Base-by-base conservation (phyloP, 2,888 invertebrate species). In the Lampropteryx suffumata region DNA sequence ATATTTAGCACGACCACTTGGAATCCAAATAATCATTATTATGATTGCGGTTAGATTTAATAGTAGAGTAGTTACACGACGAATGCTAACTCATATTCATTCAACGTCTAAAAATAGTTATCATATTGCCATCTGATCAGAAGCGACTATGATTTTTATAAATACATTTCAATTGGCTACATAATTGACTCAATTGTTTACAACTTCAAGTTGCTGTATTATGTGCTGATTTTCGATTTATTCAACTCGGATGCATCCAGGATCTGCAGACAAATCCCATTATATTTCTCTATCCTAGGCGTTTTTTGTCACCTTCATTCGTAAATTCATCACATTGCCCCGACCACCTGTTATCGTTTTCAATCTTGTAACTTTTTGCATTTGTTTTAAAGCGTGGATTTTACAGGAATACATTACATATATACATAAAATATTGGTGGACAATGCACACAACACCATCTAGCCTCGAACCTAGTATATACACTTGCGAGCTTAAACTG, bases 221-320 rank as follows among this genome's bases (percentile, higher is more conserved):
- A 17, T 2, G 4, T 17, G 4, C 17, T 30, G n/a, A 26, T 13
- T 53, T n/a, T n/a, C n/a, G n/a, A 53, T 57, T 43, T 32, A 43
- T 40, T 32, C 13, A 40, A 48, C 37, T 32, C 47, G 30, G 47
- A 48, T 47, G 39, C 32, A 54, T 49, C 49, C 39, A 42, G 41
- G 6, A 2, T 57, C 52, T 57, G 46, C 51, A 48, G 42, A 54
- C 43, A 54, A 58, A 59, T 47, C 49, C 34, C 17, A 41, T 53
- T 61, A 39, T 46, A 44, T 46, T 51, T 56, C 46, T 52, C 39
- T 51, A 30, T 29, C 42, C 52, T 50, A 52, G n/a, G n/a, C 42
- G 43, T 50, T 58, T 58, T 61, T 59, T 58, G 51, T 56, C 37
- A 45, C 34, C 47, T 50, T 57, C 33, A 35, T 44, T 32, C 21